A percentile compares a stretch with the other conserved stretches of the same genome.
Conservation (phyloP, 2,888 invertebrate genomes). For the Drosophila monieri region DNA sequence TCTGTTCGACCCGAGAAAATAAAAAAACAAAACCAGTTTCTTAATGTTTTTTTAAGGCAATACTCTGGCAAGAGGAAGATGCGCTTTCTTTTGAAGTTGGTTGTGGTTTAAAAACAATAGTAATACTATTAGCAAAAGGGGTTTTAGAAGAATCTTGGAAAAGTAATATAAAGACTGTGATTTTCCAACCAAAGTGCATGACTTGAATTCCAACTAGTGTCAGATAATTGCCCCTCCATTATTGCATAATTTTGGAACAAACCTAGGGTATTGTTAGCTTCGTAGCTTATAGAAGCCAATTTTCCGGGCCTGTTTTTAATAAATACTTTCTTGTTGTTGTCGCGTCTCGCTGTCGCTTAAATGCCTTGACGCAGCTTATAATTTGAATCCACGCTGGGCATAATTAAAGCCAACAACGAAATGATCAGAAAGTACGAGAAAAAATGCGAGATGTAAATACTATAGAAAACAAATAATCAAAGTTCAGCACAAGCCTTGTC, state of each 20-base stretch:
- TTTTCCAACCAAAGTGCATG: background rate
- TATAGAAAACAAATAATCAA: constrained; percentile 24
- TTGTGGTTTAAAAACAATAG: too few relatives aligned
- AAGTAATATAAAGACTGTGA: too few relatives aligned
- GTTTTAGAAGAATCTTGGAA: too few relatives aligned
- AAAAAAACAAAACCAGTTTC: constrained; percentile 37
- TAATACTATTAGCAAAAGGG: too few relatives aligned
- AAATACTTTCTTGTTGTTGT: constrained; percentile 25
- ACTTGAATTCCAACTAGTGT: background rate
- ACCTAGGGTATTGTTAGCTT: constrained; percentile 19
- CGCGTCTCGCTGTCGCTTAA: constrained; percentile 2
- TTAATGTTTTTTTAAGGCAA: constrained; percentile 15
- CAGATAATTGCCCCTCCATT: too few relatives aligned
- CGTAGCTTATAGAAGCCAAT: constrained; percentile 12
- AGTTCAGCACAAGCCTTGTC: constrained; percentile 36
- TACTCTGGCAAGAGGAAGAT: constrained; percentile 21
- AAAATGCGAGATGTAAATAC: constrained; percentile 17
- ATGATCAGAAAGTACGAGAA: constrained; percentile 18
- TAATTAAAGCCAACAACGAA: constrained; percentile 19
- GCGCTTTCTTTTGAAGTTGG: background rate
- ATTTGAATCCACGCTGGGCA: constrained; percentile 22
- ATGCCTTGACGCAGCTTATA: constrained; percentile 39
- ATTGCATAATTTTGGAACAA: background rate
- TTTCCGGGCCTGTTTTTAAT: constrained; percentile 25
- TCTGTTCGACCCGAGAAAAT: constrained; percentile 25